A percentile compares a stretch with the other conserved stretches of the same genome.
Conservation (phyloP, 2,888 invertebrate genomes). For the Mesorhabditis belari region DNA sequence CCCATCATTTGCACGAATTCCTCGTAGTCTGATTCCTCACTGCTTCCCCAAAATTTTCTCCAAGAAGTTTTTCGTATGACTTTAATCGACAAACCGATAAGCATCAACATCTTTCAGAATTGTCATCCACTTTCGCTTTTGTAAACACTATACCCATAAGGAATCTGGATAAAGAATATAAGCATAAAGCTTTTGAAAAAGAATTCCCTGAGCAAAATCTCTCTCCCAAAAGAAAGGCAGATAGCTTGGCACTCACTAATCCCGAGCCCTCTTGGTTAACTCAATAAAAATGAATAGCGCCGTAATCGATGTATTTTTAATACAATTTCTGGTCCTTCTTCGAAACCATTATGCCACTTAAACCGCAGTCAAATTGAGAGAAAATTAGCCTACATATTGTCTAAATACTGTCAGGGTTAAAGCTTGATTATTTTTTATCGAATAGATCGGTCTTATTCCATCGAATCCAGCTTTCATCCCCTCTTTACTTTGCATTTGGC, state of each 20-base stretch:
- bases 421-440: neutral
- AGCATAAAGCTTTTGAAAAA: neutral
- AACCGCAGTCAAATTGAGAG: too few species aligned
- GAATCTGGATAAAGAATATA: conserved; percentile 13
- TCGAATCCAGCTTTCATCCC: too few species aligned
- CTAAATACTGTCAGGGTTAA: too few species aligned
- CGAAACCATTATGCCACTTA: too few species aligned
- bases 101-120: conserved; percentile 39
- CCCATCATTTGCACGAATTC: conserved; percentile 29
- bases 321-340: too few species aligned
- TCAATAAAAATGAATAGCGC: too few species aligned
- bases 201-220: neutral
- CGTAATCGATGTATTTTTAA: too few species aligned
- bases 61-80: neutral
- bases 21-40: conserved; percentile 45
- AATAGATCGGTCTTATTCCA: too few species aligned
- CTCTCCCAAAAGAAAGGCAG: neutral
- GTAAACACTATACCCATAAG: conserved; percentile 52
- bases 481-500: too few species aligned
- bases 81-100: conserved; percentile 19
- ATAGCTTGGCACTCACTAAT: neutral
- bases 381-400: too few species aligned
- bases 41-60: conserved; percentile 20
- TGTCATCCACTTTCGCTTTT: conserved; percentile 50
- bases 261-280: too few species aligned